Evolutionary conservation across 1,140 invertebrate genomes (phyloP), one percentile per base, ranked within the genome.

Genomic region (Chironomus tepperi): DNA sequence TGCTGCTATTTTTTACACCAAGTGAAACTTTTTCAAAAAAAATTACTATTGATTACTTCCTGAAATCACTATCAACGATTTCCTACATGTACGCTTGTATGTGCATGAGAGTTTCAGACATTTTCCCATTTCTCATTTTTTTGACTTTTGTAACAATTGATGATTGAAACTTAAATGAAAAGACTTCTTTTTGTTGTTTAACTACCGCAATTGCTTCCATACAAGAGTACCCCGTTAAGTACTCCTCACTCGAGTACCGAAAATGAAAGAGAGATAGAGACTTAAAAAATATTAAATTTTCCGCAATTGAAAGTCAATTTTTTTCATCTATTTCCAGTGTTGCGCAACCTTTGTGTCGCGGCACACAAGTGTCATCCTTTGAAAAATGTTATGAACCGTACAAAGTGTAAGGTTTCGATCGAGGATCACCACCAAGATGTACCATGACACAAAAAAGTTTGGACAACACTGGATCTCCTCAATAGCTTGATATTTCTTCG

Each of bases 1-100:
- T 57, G 47, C 47, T 57, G 47, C n/a, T 57, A n/a, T 57, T n/a
- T 57, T 57, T n/a, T n/a, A 57, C 47, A 12, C 47, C 47, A 57
- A 57, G 47, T 15, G 47, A 57, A 57, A 57, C 47, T 57, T 57
- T 57, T 15, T 12, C n/a, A n/a, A 57, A 57, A 57, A 57, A 57
- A 57, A 57, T 57, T 15, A 21, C 19, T 21, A 70, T 70, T 70
- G 65, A 70, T 70, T 70, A 70, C 65, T 70, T 70, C 65, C 65
- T 70, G 65, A 70, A 70, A 70, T 70, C 65, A 9, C 16, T 57
- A 57, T 57, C 47, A 57, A 57, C 47, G n/a, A 57, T 57, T 57
- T 57, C 47, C 47, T 57, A 57, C 47, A 57, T 15, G 24, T 34
- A 34, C 24, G 5, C 24, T 34, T 34, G 24, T 34, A 5, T 34